phyloP scores from a whole-genome alignment of 2,797 vertebrate species.

The Tokudaia muenninki region DNA sequence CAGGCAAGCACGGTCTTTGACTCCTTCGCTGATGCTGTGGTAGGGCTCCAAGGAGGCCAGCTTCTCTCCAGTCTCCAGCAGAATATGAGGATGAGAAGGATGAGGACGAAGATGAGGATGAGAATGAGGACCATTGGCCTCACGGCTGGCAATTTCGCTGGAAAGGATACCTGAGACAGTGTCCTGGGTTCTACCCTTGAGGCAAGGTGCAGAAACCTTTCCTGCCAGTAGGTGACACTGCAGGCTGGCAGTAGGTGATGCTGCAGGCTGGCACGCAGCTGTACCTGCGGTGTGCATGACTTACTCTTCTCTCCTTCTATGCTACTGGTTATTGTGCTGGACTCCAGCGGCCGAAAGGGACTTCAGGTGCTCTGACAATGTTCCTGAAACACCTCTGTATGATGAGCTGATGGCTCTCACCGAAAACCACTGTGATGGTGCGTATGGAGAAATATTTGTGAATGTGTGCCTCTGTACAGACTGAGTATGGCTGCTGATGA shows the following conservation, averaged over 20 bases:
- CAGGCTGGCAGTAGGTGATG: conserved; percentile 66
- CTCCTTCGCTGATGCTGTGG: neutral
- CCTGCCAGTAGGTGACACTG: conserved; percentile 68
- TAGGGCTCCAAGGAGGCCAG: neutral
- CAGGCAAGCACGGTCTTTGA: neutral
- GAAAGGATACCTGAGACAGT: neutral
- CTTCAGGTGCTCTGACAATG: conserved; percentile 51
- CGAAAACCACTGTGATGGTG: conserved; percentile 61
- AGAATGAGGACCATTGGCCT: neutral
- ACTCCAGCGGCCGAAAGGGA: neutral
- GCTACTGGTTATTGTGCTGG: neutral
- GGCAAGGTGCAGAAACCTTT: neutral
- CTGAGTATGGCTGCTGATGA: neutral
- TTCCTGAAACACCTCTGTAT: neutral
- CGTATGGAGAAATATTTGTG: neutral
- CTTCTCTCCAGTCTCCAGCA: neutral
- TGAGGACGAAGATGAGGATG: neutral
- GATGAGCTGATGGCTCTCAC: conserved; percentile 9
- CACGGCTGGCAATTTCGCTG: neutral
- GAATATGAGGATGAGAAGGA: neutral
- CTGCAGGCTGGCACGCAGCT: neutral
- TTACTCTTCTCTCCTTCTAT: neutral
- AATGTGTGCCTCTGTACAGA: neutral
- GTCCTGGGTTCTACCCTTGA: neutral
- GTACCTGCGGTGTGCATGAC: accelerated